Evolutionary conservation across 1,140 invertebrate genomes (phyloP), one percentile per base, ranked within the genome.

Genomic region (Galendromus occidentalis): DNA sequence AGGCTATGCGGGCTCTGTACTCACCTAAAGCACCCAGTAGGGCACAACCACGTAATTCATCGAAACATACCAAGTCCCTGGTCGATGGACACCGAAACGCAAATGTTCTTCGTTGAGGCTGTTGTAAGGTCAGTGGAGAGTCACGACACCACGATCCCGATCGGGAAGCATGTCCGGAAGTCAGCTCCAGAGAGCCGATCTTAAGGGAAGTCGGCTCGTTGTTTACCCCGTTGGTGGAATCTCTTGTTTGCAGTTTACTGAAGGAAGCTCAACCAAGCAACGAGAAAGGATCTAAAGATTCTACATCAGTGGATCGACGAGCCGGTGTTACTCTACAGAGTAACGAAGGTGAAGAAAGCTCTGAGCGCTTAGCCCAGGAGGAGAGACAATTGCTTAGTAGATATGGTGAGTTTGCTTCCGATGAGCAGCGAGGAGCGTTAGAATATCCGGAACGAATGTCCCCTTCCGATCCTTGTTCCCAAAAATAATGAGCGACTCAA

Each of bases 81-180:
- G 82, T 82, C 85, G 71, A 85, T 90, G 84, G 86, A 89, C 74
- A 79, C 83, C 25, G 90, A 94, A 76, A 86, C 88, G 78, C 88
- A 91, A 75, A 86, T 85, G 71, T 93, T 92, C 74, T 85, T 96
- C 72, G 86, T 97, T 45, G 93, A 98, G 77, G 87, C 91, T n/a
- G 89, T 98, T 70, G 86, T 97, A 63, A 92, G 89, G 86, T 87
- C n/a, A n/a, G n/a, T n/a, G 0, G 7, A 25, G 51, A 64, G 0
- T 18, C 17, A 66, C 7, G 29, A 65, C 6, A 65, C n/a, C n/a
- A 17, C n/a, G 1, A 64, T 33, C 47, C 39, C 42, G 12, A 25
- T 63, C 47, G 14, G 29, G 28, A 12, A 41, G 25, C 14, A 6
- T 68, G 14, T 63, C 29, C 22, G 59, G 7, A 64, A 9, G 18